Evolutionary conservation across 2,797 vertebrate species (phyloP).

Genomic region (Vespertilio murinus): DNA sequence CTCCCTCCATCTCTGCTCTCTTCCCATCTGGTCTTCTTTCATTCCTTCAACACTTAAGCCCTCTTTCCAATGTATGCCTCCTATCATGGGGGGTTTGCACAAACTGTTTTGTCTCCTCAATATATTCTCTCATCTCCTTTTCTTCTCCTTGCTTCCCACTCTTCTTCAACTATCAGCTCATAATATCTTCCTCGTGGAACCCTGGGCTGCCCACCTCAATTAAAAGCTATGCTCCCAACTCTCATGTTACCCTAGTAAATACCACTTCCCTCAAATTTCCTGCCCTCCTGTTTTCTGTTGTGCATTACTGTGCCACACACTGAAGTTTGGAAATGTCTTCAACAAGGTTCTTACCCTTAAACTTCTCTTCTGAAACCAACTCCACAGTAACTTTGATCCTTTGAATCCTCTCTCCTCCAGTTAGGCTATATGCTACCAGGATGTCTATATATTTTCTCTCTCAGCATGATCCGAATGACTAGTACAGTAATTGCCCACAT

Average conservation of each 20-base stretch:
- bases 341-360: neutral
- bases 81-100: fast-evolving
- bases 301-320: neutral
- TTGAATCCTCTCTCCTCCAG: neutral
- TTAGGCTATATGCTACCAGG: neutral
- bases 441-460: neutral
- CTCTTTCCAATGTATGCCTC: neutral
- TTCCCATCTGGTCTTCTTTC: neutral
- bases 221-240: neutral
- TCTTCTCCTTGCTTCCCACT: neutral
- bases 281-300: neutral
- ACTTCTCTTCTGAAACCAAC: neutral
- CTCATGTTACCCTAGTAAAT: neutral
- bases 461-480: neutral
- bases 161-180: neutral
- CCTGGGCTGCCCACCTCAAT: neutral
- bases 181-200: neutral
- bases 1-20: neutral
- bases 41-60: neutral
- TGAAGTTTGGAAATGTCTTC: neutral
- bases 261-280: neutral
- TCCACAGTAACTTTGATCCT: neutral
- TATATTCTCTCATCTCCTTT: neutral
- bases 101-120: neutral
- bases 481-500: neutral